phyloP scores from a whole-genome alignment of 2,113 vertebrate genomes.

The Carassius carassius region DNA sequence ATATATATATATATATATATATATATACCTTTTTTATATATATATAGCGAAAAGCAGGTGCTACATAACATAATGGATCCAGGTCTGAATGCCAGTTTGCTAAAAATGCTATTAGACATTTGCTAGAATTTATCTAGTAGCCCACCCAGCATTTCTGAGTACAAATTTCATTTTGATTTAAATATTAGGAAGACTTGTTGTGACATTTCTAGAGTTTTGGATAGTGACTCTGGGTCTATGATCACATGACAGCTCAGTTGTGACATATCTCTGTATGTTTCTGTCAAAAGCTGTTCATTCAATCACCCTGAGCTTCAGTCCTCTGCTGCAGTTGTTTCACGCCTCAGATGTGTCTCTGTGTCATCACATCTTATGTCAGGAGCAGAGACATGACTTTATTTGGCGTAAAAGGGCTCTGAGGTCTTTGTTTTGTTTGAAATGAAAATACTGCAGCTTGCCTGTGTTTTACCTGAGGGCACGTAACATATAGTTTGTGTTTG shows the following conservation, averaged over 20 bases:
- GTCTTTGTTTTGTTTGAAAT: background rate
- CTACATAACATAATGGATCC: too few species aligned
- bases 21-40: too few species aligned
- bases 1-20: too few species aligned
- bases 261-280: slow-evolving; percentile 46
- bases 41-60: too few species aligned
- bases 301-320: slow-evolving; percentile 31
- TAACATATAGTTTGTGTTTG: background rate
- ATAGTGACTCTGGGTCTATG: slow-evolving; percentile 41
- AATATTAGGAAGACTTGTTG: background rate
- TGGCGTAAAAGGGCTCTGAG: background rate
- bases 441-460: background rate
- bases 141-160: background rate
- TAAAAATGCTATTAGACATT: too few species aligned
- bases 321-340: slow-evolving; percentile 24
- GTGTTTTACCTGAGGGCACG: background rate
- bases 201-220: background rate
- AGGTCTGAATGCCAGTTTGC: too few species aligned
- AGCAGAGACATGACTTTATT: slow-evolving; percentile 20
- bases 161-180: background rate
- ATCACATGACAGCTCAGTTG: slow-evolving; percentile 53
- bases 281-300: slow-evolving; percentile 55
- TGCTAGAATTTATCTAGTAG: background rate
- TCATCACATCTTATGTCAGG: slow-evolving; percentile 9
- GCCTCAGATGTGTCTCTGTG: background rate